A percentile compares a stretch with the other conserved stretches of the same genome.
phyloP scores from a whole-genome alignment of 2,888 invertebrate genomes.

The Leucoptera coffeella region DNA sequence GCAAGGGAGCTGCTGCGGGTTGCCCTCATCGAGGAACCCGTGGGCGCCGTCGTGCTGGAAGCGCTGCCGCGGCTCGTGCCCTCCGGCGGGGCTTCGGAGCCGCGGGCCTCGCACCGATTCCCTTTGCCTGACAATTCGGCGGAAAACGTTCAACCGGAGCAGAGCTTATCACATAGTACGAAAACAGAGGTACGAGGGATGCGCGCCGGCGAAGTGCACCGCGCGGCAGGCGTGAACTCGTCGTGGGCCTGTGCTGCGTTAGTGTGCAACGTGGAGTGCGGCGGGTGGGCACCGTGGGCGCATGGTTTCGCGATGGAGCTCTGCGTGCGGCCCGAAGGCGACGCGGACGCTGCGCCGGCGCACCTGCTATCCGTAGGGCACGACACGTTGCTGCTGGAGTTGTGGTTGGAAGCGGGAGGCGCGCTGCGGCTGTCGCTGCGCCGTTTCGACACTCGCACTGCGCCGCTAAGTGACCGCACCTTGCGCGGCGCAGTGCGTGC shows the following conservation, averaged over 20 bases:
- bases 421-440: constrained; percentile 7
- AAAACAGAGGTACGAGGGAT: constrained; percentile 5
- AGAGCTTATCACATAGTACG: no score
- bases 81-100: constrained; percentile 18
- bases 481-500: neutral
- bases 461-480: neutral
- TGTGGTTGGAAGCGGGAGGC: constrained; percentile 49
- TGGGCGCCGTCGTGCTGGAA: no score
- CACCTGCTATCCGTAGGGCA: constrained; percentile 59
- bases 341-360: constrained; percentile 10
- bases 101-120: constrained; percentile 48
- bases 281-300: constrained; percentile 59
- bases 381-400: constrained; percentile 56
- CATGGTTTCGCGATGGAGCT: constrained; percentile 53
- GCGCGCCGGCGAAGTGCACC: constrained; percentile 3
- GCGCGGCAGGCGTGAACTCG: constrained; percentile 24
- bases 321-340: constrained; percentile 33
- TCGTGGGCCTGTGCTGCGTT: constrained; percentile 27
- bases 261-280: constrained; percentile 27
- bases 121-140: no score
- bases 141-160: no score
- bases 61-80: constrained; percentile 36
- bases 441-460: neutral
- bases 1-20: no score
- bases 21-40: no score